Percentiles rank a stretch among this genome's conserved stretches.
phyloP scores from a whole-genome alignment of 1,140 invertebrate genomes.

The Plodia interpunctella region DNA sequence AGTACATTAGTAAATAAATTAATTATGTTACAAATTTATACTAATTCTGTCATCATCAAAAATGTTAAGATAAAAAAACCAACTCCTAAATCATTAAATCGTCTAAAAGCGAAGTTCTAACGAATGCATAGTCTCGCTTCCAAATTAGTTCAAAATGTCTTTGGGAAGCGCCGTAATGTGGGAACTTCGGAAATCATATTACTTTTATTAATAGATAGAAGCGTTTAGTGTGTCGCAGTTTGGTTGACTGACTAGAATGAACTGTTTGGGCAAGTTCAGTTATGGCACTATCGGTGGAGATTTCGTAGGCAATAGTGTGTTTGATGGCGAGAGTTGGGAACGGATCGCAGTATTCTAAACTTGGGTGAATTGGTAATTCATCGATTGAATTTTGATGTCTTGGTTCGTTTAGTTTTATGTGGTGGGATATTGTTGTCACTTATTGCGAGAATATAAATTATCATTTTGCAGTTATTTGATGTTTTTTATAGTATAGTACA shows the following conservation, averaged over 20 bases:
- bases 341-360: neutral
- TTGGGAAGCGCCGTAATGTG: neutral
- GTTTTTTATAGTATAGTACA: too few species aligned
- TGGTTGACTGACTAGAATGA: neutral
- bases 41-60: too few species aligned
- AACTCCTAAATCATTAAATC: too few species aligned
- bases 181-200: neutral
- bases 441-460: too few species aligned
- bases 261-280: neutral
- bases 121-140: neutral
- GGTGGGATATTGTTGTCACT: too few species aligned
- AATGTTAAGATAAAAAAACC: too few species aligned
- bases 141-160: slow-evolving; percentile 1
- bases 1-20: too few species aligned
- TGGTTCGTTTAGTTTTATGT: too few species aligned
- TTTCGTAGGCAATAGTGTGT: neutral
- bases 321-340: neutral
- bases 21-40: too few species aligned
- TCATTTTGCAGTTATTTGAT: too few species aligned
- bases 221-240: neutral
- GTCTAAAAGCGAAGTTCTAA: neutral
- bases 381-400: neutral
- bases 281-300: neutral
- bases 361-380: neutral
- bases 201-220: slow-evolving; percentile 3